Percentiles rank a stretch among this genome's conserved stretches.
Evolutionary conservation across 2,888 invertebrate species (phyloP).

Genomic region (Nomada ferruginata): DNA sequence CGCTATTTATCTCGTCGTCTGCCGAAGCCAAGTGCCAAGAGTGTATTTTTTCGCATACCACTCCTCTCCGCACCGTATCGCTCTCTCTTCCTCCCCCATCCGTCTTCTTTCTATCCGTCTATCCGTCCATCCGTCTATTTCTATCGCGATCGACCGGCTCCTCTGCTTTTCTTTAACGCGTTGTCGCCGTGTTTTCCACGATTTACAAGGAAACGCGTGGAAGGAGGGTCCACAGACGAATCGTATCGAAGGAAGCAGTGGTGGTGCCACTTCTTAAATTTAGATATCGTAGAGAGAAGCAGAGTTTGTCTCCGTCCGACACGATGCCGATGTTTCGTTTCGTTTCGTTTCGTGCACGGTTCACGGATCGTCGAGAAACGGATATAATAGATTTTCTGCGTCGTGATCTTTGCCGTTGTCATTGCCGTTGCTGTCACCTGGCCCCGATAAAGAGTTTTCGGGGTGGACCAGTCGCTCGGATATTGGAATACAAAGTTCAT

Average conservation of each 20-base stretch:
- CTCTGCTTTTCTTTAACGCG: not conserved
- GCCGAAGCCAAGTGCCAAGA: conserved; percentile 80
- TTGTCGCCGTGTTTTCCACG: conserved; percentile 33
- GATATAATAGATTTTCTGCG: conserved; percentile 42
- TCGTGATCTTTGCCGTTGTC: not conserved
- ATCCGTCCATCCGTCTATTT: conserved; percentile 47
- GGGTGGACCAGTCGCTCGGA: too few relatives aligned
- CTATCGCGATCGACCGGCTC: conserved; percentile 28
- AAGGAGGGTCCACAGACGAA: conserved; percentile 59
- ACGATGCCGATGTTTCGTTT: not conserved
- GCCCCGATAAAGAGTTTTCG: conserved; percentile 25
- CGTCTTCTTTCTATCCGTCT: conserved; percentile 50
- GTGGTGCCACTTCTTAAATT: conserved; percentile 77
- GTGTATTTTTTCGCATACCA: conserved; percentile 76
- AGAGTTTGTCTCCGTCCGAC: not conserved
- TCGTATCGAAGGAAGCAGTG: conserved; percentile 63
- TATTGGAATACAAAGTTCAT: too few relatives aligned
- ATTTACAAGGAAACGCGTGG: conserved; percentile 62
- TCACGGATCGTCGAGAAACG: not conserved
- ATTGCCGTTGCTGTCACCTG: conserved; percentile 13
- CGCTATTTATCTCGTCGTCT: conserved; percentile 80
- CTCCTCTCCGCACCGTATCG: conserved; percentile 31
- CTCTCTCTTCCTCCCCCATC: not conserved
- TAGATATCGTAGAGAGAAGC: conserved; percentile 72
- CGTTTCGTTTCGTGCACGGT: not conserved